Base-by-base conservation (phyloP, 2,888 invertebrate species). In the Eucera pruinosa region DNA sequence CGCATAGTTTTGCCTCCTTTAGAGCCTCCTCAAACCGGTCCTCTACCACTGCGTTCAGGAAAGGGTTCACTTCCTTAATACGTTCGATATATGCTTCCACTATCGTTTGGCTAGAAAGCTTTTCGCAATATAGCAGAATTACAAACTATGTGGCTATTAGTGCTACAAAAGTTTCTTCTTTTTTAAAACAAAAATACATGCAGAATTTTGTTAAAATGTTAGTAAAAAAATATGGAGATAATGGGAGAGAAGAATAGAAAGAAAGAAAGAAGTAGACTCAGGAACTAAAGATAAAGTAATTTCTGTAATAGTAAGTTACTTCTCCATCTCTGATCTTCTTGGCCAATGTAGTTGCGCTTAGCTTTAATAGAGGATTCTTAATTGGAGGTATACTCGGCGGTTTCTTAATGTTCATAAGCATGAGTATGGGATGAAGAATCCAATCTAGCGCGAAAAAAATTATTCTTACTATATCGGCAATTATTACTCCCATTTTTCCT, bases 21-120 rank as follows among this genome's bases (percentile, higher is more conserved):
- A 97, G 85, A 0, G 98, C 97, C 61, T 94, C 93, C 48, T 95
- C 94, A 89, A 96, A 97, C 50, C 97, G 94, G 39, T 97, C 95
- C 83, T 96, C 96, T 3, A 97, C 95, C 2, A 97, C 94, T 18
- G 97, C 97, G 91, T 97, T 97, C 57, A 97, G 89, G 41, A 95
- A 93, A 0, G 95, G 95, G 92, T 98, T 97, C 0, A 97, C 96
- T 92, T 96, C 95, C 85, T 95, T 94, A 83, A 97, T 96, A 78
- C 97, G 94, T 15, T 95, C 94, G 84, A 97, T 96, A 89, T 95
- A 97, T 0, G 96, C 95, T 85, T 94, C 91, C 30, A 97, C 94
- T 30, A 96, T 94, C 87, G 94, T 94, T 92, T 95, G 95, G 88
- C 96, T 95, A 82, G 95, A 95, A 68, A 96, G 92, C 96, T 97